These are phyloP conservation scores for Macrobrachium rosenbergii DNA, from an alignment of 1,140 invertebrate species.

Conservation along the genomic window DNA sequence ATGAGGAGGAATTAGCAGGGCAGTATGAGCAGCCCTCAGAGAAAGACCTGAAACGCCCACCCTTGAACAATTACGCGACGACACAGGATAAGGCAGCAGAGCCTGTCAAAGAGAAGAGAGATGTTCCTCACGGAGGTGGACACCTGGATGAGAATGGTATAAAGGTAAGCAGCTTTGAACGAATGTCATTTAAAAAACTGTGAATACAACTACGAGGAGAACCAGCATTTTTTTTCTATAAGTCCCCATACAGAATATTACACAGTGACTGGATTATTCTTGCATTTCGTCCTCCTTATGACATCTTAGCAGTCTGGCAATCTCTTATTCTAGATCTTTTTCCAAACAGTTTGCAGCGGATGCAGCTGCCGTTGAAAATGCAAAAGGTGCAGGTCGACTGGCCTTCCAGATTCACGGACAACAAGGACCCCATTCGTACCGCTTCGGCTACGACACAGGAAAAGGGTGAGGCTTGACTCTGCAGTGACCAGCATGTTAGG, in stretches of 20 bases:
- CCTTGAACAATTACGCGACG: background rate
- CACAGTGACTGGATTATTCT: background rate
- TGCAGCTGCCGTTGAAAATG: slow-evolving; percentile 44
- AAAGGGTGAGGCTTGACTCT: slow-evolving; percentile 77
- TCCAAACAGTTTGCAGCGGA: slow-evolving; percentile 55
- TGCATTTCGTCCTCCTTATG: background rate
- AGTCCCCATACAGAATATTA: too few species aligned
- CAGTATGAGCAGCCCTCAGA: background rate
- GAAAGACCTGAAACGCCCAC: background rate
- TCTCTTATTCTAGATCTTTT: background rate
- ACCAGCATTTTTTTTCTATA: too few species aligned
- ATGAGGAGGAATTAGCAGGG: slow-evolving; percentile 17
- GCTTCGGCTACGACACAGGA: slow-evolving; percentile 89
- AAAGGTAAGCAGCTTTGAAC: slow-evolving; percentile 1
- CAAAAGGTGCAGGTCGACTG: slow-evolving; percentile 60
- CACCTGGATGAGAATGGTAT: background rate
- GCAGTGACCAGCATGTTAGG: too few species aligned
- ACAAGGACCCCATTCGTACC: slow-evolving; percentile 85
- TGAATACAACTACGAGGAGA: too few species aligned
- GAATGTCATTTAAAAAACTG: background rate
- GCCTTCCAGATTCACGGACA: slow-evolving; percentile 78
- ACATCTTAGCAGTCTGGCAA: background rate
- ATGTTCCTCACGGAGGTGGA: background rate
- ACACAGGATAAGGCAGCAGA: slow-evolving; percentile 7
- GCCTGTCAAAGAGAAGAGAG: slow-evolving; percentile 14